These are phyloP conservation scores for Macrobrachium rosenbergii DNA, from an alignment of 1,140 invertebrate genomes.

Conservation along the genomic window DNA sequence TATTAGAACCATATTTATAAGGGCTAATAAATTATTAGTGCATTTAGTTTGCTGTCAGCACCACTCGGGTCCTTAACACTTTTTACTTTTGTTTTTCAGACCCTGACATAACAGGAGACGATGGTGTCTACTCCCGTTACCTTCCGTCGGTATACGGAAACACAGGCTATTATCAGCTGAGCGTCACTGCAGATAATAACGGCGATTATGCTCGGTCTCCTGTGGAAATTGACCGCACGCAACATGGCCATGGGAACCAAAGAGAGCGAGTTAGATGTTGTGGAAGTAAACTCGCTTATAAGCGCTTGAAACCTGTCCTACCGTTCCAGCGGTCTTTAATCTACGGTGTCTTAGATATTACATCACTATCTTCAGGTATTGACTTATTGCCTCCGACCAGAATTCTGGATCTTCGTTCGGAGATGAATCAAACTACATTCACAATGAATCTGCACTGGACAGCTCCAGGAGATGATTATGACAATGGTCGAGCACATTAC, in stretches of 20 bases:
- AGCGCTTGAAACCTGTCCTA: slow-evolving; percentile 1
- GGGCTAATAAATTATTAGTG: too few relatives aligned
- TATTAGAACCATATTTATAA: too few relatives aligned
- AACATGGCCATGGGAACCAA: too few relatives aligned
- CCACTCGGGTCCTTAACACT: slow-evolving; percentile 58
- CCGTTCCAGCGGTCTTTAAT: slow-evolving; percentile 55
- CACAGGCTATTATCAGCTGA: slow-evolving; percentile 63
- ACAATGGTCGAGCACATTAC: slow-evolving; percentile 64
- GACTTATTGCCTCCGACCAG: slow-evolving; percentile 68
- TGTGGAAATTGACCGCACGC: not conserved
- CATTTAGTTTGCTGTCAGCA: too few relatives aligned
- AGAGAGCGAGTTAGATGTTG: slow-evolving; percentile 40
- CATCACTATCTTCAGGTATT: slow-evolving; percentile 9
- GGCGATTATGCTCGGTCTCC: not conserved
- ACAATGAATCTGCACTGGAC: slow-evolving; percentile 68
- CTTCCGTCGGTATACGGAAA: slow-evolving; percentile 68
- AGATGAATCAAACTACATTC: slow-evolving; percentile 55
- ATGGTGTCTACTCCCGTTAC: slow-evolving; percentile 79
- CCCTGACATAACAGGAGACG: slow-evolving; percentile 77
- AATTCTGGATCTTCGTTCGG: slow-evolving; percentile 68
- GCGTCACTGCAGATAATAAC: not conserved
- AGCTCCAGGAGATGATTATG: slow-evolving; percentile 68
- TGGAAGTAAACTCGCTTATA: slow-evolving; percentile 50
- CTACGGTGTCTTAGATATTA: slow-evolving; percentile 52
- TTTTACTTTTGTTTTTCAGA: slow-evolving; percentile 70